Evolutionary conservation across 2,888 invertebrate genomes (phyloP), one percentile per base, ranked within the genome.

Genomic region (Hypomecis atomaria): DNA sequence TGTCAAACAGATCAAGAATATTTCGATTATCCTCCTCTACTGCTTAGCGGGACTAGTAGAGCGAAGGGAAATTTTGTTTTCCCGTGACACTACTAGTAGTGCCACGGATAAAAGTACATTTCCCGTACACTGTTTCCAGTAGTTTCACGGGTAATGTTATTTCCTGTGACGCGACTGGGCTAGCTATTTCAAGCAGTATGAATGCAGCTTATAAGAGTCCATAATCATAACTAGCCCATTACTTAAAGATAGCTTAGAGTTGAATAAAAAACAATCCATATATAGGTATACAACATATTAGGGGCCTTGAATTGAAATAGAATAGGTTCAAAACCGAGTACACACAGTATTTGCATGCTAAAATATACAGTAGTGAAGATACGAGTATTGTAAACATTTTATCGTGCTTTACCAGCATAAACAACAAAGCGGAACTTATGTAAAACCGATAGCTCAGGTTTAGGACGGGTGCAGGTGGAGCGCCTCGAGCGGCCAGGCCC

Each of bases 371-470:
- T 53, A 57, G 47, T 59, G 65, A 54, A 69, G 68, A 71, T 71
- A 72, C 68, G 62, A 64, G 67, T 70, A 72, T 68, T 67, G 69
- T 61, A 65, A 65, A 65, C 68, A 69, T 71, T 70, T 71, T 71
- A 67, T 63, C 61, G 69, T 71, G 72, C 67, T 66, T 60, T 65
- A 63, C 67, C 66, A 68, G 69, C 72, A 79, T 78, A 78, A 78
- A 78, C 76, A 74, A 79, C 75, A 75, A 77, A 78, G 77, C 71
- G 76, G 78, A 78, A 84, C 78, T 83, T 81, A 84, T 84, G 79
- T 81, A 78, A 80, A 84, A 85, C 81, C 84, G 79, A 85, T 86
- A 84, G 76, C 74, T 81, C 75, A 75, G 76, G 76, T 72, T 73
- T 76, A 74, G 75, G 77, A 75, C 75, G 75, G 78, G 77, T 73